Percentiles rank a stretch among this genome's conserved stretches.
These are phyloP conservation scores for Meloe dianella DNA, from an alignment of 2,888 invertebrate species.

Conservation along the genomic window DNA sequence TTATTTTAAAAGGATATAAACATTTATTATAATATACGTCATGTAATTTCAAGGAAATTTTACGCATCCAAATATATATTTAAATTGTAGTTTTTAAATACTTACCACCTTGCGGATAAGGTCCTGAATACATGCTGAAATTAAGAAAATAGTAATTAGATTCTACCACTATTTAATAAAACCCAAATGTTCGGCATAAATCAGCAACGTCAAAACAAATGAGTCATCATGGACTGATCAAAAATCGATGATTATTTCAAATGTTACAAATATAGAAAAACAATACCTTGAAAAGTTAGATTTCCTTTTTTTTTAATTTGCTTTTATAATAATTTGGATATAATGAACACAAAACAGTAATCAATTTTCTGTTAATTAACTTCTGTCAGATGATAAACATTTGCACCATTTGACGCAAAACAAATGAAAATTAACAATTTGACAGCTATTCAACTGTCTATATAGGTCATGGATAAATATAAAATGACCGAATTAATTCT, in stretches of 20 bases:
- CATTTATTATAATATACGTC: neutral
- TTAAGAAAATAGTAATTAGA: conserved; percentile 13
- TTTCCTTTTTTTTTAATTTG: no score
- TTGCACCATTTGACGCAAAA: neutral
- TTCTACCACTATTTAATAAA: neutral
- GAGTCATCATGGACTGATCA: conserved; percentile 3
- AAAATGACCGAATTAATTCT: neutral
- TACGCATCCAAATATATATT: neutral
- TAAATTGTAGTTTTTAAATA: neutral
- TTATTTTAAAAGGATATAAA: neutral
- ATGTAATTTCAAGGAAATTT: neutral
- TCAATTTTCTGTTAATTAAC: neutral
- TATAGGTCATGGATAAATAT: neutral
- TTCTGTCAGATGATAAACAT: neutral
- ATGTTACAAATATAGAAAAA: neutral
- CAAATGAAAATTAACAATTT: neutral
- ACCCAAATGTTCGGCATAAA: neutral
- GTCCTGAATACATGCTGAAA: conserved; percentile 39
- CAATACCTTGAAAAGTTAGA: no score
- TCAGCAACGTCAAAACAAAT: neutral
- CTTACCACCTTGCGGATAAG: conserved; percentile 41
- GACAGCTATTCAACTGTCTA: neutral
- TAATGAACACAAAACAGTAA: neutral
- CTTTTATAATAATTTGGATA: no score
- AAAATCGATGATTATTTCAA: neutral